Percentiles rank a stretch among this genome's conserved stretches.
Evolutionary conservation across 2,113 vertebrate species (phyloP).

Genomic region (Platysternon megacephalum): DNA sequence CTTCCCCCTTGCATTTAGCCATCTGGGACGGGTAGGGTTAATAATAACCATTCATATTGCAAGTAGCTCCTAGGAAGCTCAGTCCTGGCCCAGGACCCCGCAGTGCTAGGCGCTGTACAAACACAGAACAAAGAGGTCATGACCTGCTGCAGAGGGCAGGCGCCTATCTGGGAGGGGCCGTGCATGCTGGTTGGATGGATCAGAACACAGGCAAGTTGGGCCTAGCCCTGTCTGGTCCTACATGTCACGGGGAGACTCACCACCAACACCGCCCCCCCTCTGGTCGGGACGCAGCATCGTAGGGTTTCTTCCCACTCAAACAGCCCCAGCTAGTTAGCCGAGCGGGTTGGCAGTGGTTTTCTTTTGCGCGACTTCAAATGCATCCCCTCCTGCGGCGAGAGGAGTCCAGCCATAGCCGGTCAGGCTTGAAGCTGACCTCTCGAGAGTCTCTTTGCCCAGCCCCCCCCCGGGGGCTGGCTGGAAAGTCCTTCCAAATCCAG

Average conservation of each 20-base stretch:
- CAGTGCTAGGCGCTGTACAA: not conserved
- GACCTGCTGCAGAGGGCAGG: too few species aligned
- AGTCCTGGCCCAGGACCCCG: not conserved
- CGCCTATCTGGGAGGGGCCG: not conserved
- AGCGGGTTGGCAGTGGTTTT: not conserved
- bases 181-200: not conserved
- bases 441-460: not conserved
- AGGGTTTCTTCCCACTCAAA: not conserved
- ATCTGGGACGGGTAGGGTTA: not conserved
- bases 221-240: too few species aligned
- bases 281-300: not conserved
- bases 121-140: too few species aligned
- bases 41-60: too few species aligned
- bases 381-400: too few species aligned
- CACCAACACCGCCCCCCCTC: not conserved
- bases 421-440: not conserved
- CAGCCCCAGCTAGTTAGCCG: too few species aligned
- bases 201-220: not conserved
- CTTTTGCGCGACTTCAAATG: not conserved
- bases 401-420: not conserved
- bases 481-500: not conserved
- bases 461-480: not conserved
- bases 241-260: not conserved
- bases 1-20: not conserved
- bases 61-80: not conserved